These are phyloP conservation scores for Parnassius apollo DNA, from an alignment of 2,888 invertebrate species.

Conservation along the genomic window DNA sequence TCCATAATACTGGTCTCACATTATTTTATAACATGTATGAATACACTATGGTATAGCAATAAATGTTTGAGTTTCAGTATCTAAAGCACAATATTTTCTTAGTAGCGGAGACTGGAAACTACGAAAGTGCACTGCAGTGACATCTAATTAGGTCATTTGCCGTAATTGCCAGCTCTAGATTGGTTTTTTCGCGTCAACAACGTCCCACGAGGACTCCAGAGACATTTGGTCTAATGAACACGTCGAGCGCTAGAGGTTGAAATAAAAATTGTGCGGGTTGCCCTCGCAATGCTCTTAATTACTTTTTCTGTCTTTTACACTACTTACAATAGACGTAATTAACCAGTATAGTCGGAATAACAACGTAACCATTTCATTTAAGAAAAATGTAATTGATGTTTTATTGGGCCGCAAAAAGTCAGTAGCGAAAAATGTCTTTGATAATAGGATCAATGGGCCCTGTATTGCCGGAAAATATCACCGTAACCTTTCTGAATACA, in stretches of 20 bases:
- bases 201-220: conserved; percentile 57
- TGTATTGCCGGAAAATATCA: conserved; percentile 92
- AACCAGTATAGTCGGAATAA: conserved; percentile 13
- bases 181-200: conserved; percentile 76
- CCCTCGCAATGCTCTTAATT: conserved; percentile 38
- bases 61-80: no score
- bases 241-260: conserved; percentile 44
- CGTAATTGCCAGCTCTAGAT: conserved; percentile 75
- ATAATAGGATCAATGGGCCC: conserved; percentile 87
- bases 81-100: conserved; percentile 29
- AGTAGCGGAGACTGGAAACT: conserved; percentile 24
- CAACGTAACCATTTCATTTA: conserved; percentile 17
- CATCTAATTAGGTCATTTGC: conserved; percentile 70
- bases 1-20: no score
- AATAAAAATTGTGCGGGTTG: conserved; percentile 32
- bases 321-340: conserved; percentile 20
- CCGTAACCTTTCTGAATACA: conserved; percentile 92
- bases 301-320: conserved; percentile 27
- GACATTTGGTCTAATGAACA: conserved; percentile 69
- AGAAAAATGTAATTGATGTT: background rate
- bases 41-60: no score
- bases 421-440: no score
- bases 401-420: no score
- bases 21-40: no score
- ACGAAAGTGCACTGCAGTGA: conserved; percentile 30